These are phyloP conservation scores for Pogonophryne albipinna DNA, from an alignment of 2,797 vertebrate genomes.

Conservation along the genomic window DNA sequence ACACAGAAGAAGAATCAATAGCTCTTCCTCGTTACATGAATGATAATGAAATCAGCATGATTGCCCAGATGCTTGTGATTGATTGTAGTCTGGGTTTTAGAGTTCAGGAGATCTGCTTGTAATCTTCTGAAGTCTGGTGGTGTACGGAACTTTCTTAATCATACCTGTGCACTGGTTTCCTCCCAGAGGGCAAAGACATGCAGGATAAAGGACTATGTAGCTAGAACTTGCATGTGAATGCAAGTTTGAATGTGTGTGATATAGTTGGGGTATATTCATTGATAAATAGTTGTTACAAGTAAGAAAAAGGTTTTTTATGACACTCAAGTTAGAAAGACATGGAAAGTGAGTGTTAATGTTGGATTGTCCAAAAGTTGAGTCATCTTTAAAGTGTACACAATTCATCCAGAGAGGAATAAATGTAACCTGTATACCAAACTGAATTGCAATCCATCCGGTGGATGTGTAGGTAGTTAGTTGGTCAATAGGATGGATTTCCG, in stretches of 20 bases:
- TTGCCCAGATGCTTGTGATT: slow-evolving; percentile 60
- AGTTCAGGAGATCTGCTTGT: slow-evolving; percentile 22
- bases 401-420: not conserved
- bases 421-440: not conserved
- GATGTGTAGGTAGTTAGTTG: not conserved
- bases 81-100: slow-evolving; percentile 37
- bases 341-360: not conserved
- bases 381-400: not conserved
- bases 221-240: not conserved
- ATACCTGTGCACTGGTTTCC: slow-evolving; percentile 7
- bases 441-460: not conserved
- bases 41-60: slow-evolving; percentile 78
- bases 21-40: slow-evolving; percentile 65
- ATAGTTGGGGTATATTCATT: not conserved
- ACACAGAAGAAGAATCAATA: slow-evolving; percentile 70
- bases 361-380: not conserved
- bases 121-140: not conserved
- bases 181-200: slow-evolving; percentile 2
- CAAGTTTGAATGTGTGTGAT: not conserved
- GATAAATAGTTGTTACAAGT: not conserved
- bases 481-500: not conserved
- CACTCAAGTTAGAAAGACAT: not conserved
- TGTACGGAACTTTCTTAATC: slow-evolving; percentile 17
- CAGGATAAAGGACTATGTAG: not conserved
- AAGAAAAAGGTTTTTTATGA: not conserved